phyloP scores from a whole-genome alignment of 2,797 vertebrate genomes.

The Hydrolagus colliei region DNA sequence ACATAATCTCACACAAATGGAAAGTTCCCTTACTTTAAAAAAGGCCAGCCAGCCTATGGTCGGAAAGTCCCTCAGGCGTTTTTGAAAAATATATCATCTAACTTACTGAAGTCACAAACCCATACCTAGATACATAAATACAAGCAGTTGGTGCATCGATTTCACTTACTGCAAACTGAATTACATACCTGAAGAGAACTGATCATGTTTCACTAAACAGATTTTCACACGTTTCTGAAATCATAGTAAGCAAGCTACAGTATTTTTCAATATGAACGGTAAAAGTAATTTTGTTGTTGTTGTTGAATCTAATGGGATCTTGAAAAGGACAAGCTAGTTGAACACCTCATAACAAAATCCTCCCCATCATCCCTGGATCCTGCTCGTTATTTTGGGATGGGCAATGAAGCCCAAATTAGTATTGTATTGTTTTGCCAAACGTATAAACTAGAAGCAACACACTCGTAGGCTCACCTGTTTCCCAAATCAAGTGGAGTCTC shows the following conservation, averaged over 20 bases:
- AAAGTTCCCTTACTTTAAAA: slow-evolving; percentile 26
- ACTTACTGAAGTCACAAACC: slow-evolving; percentile 28
- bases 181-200: slow-evolving; percentile 27
- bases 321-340: too few relatives aligned
- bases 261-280: not conserved
- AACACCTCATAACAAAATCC: too few relatives aligned
- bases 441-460: too few relatives aligned
- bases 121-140: not conserved
- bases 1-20: slow-evolving; percentile 10
- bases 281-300: too few relatives aligned
- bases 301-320: too few relatives aligned
- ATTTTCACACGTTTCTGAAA: slow-evolving; percentile 27
- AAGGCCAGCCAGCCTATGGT: slow-evolving; percentile 9
- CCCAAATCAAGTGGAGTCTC: not conserved
- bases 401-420: too few relatives aligned
- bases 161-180: slow-evolving; percentile 26
- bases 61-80: slow-evolving; percentile 24
- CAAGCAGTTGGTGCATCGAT: slow-evolving; percentile 9
- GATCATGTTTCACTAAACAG: slow-evolving; percentile 27
- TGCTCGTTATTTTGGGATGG: not conserved
- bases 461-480: too few relatives aligned
- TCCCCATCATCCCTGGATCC: too few relatives aligned
- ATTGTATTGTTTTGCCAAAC: too few relatives aligned
- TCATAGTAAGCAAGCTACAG: slow-evolving; percentile 25
- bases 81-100: slow-evolving; percentile 27